These are phyloP conservation scores for Schizothorax lantsangensis DNA, from an alignment of 2,797 vertebrate genomes.

Conservation along the genomic window DNA sequence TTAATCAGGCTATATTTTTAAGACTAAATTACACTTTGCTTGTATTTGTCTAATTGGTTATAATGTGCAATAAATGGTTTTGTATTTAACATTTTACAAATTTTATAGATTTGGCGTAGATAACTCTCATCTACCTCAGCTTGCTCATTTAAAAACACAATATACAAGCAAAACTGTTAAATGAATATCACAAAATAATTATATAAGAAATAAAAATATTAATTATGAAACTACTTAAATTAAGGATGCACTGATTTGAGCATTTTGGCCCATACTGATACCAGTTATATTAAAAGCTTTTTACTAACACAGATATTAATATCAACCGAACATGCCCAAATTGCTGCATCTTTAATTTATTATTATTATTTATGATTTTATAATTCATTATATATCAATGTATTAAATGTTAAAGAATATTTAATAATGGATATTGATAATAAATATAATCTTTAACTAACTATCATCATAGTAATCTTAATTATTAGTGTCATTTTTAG, in stretches of 20 bases:
- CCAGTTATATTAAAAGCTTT: background rate
- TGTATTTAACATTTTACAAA: background rate
- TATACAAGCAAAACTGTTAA: background rate
- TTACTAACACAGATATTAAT: background rate
- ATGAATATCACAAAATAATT: background rate
- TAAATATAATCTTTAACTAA: background rate
- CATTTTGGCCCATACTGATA: background rate
- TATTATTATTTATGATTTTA: background rate
- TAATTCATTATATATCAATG: background rate
- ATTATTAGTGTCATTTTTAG: background rate
- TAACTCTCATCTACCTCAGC: background rate
- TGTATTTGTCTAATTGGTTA: background rate
- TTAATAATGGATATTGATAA: background rate
- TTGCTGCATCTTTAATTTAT: background rate
- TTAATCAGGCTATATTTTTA: background rate
- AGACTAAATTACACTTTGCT: conserved; percentile 1
- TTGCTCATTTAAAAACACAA: background rate
- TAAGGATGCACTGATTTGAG: background rate
- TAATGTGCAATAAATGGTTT: background rate
- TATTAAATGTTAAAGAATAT: background rate
- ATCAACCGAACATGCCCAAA: background rate
- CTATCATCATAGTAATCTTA: background rate
- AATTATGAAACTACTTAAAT: background rate
- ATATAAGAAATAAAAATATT: too few species aligned
- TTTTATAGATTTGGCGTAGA: too few species aligned